A percentile compares a stretch with the other conserved stretches of the same genome.
Conservation (phyloP, 2,113 vertebrate species). For the Campylorhamphus procurvoides region DNA sequence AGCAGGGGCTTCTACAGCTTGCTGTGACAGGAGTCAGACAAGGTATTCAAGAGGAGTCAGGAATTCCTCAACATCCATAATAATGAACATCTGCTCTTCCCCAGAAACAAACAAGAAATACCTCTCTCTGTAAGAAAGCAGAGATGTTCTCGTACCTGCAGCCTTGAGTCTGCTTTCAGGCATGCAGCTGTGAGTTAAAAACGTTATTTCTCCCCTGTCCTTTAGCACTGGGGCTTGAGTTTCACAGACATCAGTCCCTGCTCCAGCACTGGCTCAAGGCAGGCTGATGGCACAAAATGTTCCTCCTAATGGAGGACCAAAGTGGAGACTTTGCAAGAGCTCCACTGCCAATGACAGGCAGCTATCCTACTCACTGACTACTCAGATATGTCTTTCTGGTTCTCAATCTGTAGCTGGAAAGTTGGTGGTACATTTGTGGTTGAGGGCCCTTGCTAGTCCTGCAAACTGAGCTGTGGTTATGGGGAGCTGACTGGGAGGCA, state of each 20-base stretch:
- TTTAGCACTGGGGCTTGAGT: background rate
- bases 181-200: background rate
- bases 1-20: background rate
- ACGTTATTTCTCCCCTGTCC: background rate
- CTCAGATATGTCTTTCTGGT: background rate
- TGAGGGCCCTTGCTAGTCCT: background rate
- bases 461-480: background rate
- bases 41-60: background rate
- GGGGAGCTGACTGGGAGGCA: background rate
- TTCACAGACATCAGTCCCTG: background rate
- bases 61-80: background rate
- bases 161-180: background rate
- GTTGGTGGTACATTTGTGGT: background rate
- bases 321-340: background rate
- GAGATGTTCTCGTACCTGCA: background rate
- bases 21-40: slow-evolving; percentile 31
- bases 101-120: background rate
- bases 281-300: accelerated
- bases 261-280: background rate
- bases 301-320: background rate
- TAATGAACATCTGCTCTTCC: slow-evolving; percentile 20
- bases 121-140: background rate
- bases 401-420: background rate
- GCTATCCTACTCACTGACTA: background rate
- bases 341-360: background rate